Base-by-base conservation (phyloP, 2,797 vertebrate genomes). In the Crenichthys baileyi region DNA sequence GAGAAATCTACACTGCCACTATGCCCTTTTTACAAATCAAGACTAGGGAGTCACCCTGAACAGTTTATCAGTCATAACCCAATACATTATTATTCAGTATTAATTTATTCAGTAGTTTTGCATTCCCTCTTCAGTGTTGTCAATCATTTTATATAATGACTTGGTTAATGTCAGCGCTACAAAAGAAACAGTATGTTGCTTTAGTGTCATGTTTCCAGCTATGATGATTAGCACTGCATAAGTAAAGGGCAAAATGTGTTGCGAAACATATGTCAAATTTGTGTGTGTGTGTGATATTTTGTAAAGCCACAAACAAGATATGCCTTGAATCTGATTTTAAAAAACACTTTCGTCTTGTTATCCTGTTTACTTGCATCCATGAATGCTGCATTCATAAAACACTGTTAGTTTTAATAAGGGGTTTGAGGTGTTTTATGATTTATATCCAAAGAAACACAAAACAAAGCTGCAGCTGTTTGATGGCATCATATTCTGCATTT, bases 381-480 rank as follows among this genome's bases (percentile, higher is more conserved):
- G 29, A 18, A 61, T 61, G 16, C 29, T 53, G 18, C 5, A 18
- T 53, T 53, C 51, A 53, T 53, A 53, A 53, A 11, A 65, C 7
- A 20, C 44, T 12, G 18, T 7, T 44, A 3, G 39, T 44, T 15
- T n/a, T 13, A 24, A 44, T 41, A 39, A 22, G 16, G 1, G 16
- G 7, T 53, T 53, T 53, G 18, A 7, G 0, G 7, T 18, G 36
- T 39, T 24, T 41, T 67, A 36, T 67, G 8, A 24, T 5, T 44
- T 44, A n/a, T 68, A 22, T 15, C 65, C 5, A 12, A 68, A 68
- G 65, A 70, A 70, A 46, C 67, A 3, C 41, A 44, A 46, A 46
- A 5, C 44, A 7, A 50, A 24, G 36, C 44, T 77, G 70, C 74
- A 88, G 79, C 83, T 82, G 77, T 85, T 80, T 63, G 39, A 44